Evolutionary conservation across 2,113 vertebrate species (phyloP), one percentile per base, ranked within the genome.

Genomic region (Anhinga anhinga): DNA sequence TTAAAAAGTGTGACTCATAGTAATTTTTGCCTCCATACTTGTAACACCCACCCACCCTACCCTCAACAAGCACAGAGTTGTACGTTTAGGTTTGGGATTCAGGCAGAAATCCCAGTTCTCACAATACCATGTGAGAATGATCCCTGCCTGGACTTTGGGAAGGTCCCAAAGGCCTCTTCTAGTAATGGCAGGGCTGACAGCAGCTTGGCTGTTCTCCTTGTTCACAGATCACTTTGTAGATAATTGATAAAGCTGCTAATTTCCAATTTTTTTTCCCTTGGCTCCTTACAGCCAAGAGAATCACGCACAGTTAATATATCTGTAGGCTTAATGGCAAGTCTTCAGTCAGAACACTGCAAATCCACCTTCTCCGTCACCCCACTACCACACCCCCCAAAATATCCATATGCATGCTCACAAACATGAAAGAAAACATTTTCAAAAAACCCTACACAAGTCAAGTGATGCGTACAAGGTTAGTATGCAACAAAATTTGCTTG

Each of bases 351-450:
- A 45, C n/a, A 50, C 32, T 38, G 27, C n/a, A n/a, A 67, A 55
- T 70, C 58, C 36, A 44, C 21, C 22, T 56, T 79, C 13, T 17
- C 13, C 16, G 18, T 47, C 44, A 8, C 44, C 7, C 13, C 9
- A 5, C 27, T 34, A 32, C 27, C 27, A 38, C 12, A 21, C 3
- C 3, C 6, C 10, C 14, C 7, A 1, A 2, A 7, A 53, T n/a
- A 38, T 30, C 30, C 8, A 4, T 17, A 34, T 6, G 9, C 32
- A 7, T 14, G 5, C 55, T 36, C 36, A 69, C 36, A 56, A 70
- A 53, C 12, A 11, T 5, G 4, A 56, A 36, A 56, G 21, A 56
- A 50, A 65, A 42, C 11, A 38, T 58, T 58, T 84, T 23, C 14
- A 22, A 34, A 50, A 69, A 29, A 10, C 7, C 10, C 11, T 36